phyloP scores from a whole-genome alignment of 2,888 invertebrate species.

The Lysandra bellargus region DNA sequence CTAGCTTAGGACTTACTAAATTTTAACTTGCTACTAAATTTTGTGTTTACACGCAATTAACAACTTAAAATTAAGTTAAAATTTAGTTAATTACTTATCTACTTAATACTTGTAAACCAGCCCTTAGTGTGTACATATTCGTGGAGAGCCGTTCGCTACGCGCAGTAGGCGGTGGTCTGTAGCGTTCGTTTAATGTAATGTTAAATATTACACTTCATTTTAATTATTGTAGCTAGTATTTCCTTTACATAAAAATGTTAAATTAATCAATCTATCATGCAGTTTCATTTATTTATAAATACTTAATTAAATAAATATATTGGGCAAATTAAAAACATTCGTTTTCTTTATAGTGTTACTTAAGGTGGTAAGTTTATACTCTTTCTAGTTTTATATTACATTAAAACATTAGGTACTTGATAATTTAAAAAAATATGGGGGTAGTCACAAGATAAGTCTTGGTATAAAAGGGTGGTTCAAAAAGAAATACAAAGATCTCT shows the following conservation, averaged over 20 bases:
- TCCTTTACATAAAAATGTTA: conserved; percentile 28
- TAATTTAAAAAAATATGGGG: no score
- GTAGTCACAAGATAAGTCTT: no score
- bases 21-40: no score
- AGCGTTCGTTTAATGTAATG: conserved; percentile 44
- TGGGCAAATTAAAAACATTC: conserved; percentile 18
- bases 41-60: no score
- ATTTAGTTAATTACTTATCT: no score
- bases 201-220: conserved; percentile 58
- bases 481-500: no score
- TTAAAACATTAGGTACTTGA: no score
- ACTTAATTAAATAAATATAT: conserved; percentile 27
- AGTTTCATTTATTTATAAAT: conserved; percentile 31
- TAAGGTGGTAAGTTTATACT: neutral
- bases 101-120: no score
- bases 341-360: neutral
- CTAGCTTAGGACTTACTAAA: no score
- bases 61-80: no score
- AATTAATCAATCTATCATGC: conserved; percentile 3
- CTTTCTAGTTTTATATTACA: no score
- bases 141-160: conserved; percentile 43
- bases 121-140: conserved; percentile 61
- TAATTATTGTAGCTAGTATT: conserved; percentile 59
- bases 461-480: no score
- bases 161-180: conserved; percentile 30